Percentiles rank a stretch among this genome's conserved stretches.
Evolutionary conservation across 30 jellyfish, hydroid and myxozoan genomes (phyloP).

Genomic region (Turritopsis dohrnii): DNA sequence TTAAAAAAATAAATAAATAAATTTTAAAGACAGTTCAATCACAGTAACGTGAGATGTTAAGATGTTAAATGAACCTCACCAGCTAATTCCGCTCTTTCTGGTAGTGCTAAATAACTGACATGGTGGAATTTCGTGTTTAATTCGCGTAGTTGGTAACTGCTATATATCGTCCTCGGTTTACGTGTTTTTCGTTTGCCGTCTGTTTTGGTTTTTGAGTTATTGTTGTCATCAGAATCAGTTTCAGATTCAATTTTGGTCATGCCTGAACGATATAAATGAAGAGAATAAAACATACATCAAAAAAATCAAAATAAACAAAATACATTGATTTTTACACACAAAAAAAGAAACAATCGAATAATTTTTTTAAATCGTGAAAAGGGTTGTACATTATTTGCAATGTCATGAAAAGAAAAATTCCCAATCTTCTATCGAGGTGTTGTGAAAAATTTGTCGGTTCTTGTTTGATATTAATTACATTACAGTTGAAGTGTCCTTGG

Average conservation of each 20-base stretch:
- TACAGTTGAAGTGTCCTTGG: background rate
- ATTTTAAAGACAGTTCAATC: background rate
- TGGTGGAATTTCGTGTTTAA: conserved; percentile 56
- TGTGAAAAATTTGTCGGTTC: background rate
- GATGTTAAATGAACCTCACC: background rate
- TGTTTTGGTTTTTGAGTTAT: conserved; percentile 14
- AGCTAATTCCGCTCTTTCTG: conserved; percentile 95
- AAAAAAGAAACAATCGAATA: background rate
- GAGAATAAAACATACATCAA: background rate
- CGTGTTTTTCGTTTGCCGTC: conserved; percentile 47
- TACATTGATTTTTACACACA: too few species aligned
- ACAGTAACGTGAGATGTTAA: background rate
- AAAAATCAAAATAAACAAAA: too few species aligned
- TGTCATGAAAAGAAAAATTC: background rate
- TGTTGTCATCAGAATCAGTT: background rate
- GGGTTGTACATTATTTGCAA: background rate
- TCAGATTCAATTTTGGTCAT: background rate
- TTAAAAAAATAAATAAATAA: background rate
- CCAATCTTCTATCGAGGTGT: background rate
- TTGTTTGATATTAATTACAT: background rate
- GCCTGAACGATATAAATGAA: background rate
- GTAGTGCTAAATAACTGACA: conserved; percentile 74
- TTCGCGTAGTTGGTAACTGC: conserved; percentile 71
- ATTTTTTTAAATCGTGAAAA: too few species aligned
- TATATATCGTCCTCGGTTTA: conserved; percentile 83